Base-by-base conservation (phyloP, 2,888 invertebrate genomes). In the Teleiodes luculella region DNA sequence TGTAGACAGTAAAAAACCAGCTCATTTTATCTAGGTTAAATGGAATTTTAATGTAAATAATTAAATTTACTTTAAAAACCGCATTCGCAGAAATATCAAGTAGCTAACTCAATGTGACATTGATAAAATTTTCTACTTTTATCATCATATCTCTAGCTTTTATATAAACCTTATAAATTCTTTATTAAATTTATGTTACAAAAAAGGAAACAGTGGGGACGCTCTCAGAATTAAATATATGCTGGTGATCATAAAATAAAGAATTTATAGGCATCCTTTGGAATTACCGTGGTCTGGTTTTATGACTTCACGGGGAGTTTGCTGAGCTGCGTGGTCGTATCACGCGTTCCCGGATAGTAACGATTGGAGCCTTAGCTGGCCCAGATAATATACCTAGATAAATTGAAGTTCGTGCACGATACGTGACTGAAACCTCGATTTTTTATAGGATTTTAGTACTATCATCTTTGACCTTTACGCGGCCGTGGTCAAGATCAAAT, bases 241-340 rank as follows among this genome's bases (percentile, higher is more conserved):
- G 81, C 78, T 77, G 66, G 78, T 74, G 74, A 85, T 82, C 83
- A 83, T 89, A 88, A 89, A 88, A 88, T 86, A 83, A 83, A 85
- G 84, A 86, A 87, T 88, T 89, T 88, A 89, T 88, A 82, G 87
- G 76, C 80, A 80, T 86, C 88, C 87, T 86, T 86, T 84, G 80
- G 80, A 82, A 81, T 86, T 83, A 86, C 83, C 78, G 82, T 81
- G 86, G 84, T 77, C 77, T 73, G 80, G 78, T 84, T 87, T 88
- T 88, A 88, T 81, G 80, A 79, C 78, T 86, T 86, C 76, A 87
- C 86, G 84, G 83, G 78, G 80, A 80, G 83, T 88, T 87, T 85
- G 80, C 82, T 85, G 76, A 75, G 79, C 76, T 76, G 80, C 80
- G 80, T 80, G 82, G 77, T 80, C 74, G 83, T 78, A 80, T 79